Conservation (phyloP, 2,888 invertebrate genomes). For the Lapara coniferarum region DNA sequence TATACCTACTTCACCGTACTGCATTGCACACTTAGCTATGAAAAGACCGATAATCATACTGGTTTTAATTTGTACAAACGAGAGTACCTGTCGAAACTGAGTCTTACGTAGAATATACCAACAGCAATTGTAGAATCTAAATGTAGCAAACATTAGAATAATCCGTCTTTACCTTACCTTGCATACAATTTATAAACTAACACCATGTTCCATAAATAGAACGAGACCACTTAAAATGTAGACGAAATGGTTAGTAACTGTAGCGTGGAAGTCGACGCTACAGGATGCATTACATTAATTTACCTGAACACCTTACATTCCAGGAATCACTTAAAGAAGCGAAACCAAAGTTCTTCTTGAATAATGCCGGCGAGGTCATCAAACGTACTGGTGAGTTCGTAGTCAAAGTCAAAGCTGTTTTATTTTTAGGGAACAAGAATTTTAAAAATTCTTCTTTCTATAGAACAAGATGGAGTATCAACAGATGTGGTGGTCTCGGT, state of each 20-base stretch:
- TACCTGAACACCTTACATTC: slow-evolving; percentile 28
- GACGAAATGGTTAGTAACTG: background rate
- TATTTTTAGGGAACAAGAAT: background rate
- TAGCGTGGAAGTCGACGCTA: background rate
- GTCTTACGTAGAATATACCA: too few relatives aligned
- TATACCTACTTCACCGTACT: too few relatives aligned
- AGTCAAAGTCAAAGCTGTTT: background rate
- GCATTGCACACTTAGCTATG: too few relatives aligned
- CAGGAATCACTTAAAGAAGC: slow-evolving; percentile 78
- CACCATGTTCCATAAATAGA: background rate
- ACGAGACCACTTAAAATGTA: background rate
- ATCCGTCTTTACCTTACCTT: too few relatives aligned
- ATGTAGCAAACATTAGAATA: too few relatives aligned
- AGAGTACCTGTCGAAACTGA: too few relatives aligned
- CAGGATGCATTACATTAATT: background rate
- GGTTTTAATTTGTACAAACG: too few relatives aligned
- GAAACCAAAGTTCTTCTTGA: slow-evolving; percentile 79
- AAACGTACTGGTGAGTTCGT: slow-evolving; percentile 68
- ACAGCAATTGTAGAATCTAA: too few relatives aligned
- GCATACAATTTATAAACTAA: background rate
- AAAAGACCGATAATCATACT: too few relatives aligned
- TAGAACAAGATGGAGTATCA: slow-evolving; percentile 72
- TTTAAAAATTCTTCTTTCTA: slow-evolving; percentile 16
- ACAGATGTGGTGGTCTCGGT: slow-evolving; percentile 74
- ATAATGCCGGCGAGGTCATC: slow-evolving; percentile 80